These are phyloP conservation scores for Chirona hameri DNA, from an alignment of 2,888 invertebrate species.

Conservation along the genomic window DNA sequence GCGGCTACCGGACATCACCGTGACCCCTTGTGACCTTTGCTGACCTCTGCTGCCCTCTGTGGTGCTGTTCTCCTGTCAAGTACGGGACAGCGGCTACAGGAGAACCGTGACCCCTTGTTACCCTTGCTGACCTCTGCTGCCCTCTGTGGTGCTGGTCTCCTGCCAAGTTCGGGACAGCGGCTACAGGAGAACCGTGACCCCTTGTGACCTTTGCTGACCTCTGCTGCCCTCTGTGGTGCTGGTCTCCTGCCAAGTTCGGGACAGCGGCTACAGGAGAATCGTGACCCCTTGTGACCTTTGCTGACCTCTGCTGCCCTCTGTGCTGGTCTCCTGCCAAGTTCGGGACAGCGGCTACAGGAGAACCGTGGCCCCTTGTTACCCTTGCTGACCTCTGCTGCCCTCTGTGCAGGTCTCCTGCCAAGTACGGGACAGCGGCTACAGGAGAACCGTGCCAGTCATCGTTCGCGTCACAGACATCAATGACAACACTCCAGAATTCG, in stretches of 20 bases:
- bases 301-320: too few species aligned
- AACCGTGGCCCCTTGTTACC: slow-evolving; percentile 22
- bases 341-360: too few species aligned
- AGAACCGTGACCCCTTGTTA: not conserved
- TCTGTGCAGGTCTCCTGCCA: slow-evolving; percentile 70
- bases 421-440: slow-evolving; percentile 71
- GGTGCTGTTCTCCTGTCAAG: slow-evolving; percentile 45
- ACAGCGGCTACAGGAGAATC: too few species aligned
- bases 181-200: slow-evolving; percentile 63
- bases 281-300: too few species aligned
- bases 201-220: too few species aligned
- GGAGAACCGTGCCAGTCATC: slow-evolving; percentile 80
- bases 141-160: slow-evolving; percentile 58
- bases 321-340: too few species aligned
- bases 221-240: too few species aligned
- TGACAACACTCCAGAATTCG: slow-evolving; percentile 85
- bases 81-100: too few species aligned
- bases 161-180: slow-evolving; percentile 72
- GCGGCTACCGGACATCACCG: too few species aligned
- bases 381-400: slow-evolving; percentile 3
- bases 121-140: slow-evolving; percentile 29
- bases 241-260: too few species aligned
- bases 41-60: slow-evolving; percentile 51
- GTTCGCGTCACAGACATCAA: slow-evolving; percentile 87
- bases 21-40: not conserved